Evolutionary conservation across 2,888 invertebrate species (phyloP).

Genomic region (Spatulosminthurus flaviceps): DNA sequence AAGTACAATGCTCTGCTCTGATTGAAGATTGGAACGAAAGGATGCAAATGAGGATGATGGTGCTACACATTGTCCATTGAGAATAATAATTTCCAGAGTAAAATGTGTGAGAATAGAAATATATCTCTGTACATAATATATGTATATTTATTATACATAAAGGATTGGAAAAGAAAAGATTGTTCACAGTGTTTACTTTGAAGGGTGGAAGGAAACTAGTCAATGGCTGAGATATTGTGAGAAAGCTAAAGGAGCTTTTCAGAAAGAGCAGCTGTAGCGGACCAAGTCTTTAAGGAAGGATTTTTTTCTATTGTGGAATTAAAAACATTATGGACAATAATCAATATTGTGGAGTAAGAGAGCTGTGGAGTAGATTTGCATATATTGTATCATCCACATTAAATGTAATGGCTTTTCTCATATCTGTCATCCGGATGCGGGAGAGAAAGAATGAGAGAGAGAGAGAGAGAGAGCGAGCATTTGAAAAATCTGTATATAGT

Average conservation of each 20-base stretch:
- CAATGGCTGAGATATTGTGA: neutral
- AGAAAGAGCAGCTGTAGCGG: slow-evolving; percentile 35
- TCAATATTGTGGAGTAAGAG: slow-evolving; percentile 36
- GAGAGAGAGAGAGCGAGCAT: no score
- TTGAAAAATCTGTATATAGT: neutral
- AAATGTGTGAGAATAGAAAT: no score
- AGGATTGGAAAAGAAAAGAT: slow-evolving; percentile 28
- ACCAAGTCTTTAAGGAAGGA: slow-evolving; percentile 19
- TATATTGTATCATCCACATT: neutral
- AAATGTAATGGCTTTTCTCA: slow-evolving; percentile 3
- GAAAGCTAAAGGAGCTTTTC: no score
- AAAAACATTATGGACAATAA: slow-evolving; percentile 45
- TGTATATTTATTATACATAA: no score
- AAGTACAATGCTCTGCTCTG: no score
- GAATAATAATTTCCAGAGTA: no score
- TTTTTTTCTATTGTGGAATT: slow-evolving; percentile 22
- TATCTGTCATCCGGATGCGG: neutral
- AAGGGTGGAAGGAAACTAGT: neutral
- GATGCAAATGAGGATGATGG: no score
- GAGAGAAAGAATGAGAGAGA: no score
- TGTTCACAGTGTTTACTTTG: slow-evolving; percentile 26
- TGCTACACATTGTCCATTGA: no score
- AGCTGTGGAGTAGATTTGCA: neutral
- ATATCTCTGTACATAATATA: no score
- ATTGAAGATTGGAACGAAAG: no score